Conservation (phyloP, 2,888 invertebrate genomes). For the Habrosyne pyritoides region DNA sequence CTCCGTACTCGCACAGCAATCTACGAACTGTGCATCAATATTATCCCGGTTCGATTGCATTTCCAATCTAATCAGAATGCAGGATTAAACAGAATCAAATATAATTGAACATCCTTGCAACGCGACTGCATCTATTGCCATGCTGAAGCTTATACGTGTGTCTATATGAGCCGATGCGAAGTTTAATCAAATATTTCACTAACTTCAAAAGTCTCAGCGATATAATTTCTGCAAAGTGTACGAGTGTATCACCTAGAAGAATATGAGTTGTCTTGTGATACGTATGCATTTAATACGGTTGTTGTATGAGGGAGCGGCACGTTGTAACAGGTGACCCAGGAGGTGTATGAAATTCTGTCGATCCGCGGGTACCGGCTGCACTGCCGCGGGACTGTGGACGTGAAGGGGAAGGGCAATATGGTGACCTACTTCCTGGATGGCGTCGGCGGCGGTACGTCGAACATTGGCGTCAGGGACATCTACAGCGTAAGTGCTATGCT, state of each 20-base stretch:
- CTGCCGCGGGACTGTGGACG: constrained; percentile 94
- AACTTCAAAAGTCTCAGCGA: no score
- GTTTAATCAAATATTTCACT: not conserved
- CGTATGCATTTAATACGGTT: not conserved
- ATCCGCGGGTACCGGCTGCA: constrained; percentile 90
- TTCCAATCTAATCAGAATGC: not conserved
- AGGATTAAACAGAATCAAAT: not conserved
- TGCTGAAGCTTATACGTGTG: not conserved
- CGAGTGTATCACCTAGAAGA: no score
- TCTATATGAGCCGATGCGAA: not conserved
- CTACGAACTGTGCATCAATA: no score
- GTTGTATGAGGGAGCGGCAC: constrained; percentile 16
- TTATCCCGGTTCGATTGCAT: not conserved
- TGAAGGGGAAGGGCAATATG: constrained; percentile 98
- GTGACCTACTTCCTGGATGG: constrained; percentile 92
- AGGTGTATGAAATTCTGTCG: constrained; percentile 91
- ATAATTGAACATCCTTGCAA: constrained; percentile 18
- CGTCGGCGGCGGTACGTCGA: constrained; percentile 48
- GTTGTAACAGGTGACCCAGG: constrained; percentile 90
- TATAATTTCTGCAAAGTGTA: no score
- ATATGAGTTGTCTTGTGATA: not conserved
- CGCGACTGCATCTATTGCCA: constrained; percentile 40
- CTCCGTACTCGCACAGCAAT: no score
- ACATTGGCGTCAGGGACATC: constrained; percentile 41
- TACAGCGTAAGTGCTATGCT: constrained; percentile 60